These are phyloP conservation scores for Andricus curvator DNA, from an alignment of 2,888 invertebrate genomes.

Conservation along the genomic window DNA sequence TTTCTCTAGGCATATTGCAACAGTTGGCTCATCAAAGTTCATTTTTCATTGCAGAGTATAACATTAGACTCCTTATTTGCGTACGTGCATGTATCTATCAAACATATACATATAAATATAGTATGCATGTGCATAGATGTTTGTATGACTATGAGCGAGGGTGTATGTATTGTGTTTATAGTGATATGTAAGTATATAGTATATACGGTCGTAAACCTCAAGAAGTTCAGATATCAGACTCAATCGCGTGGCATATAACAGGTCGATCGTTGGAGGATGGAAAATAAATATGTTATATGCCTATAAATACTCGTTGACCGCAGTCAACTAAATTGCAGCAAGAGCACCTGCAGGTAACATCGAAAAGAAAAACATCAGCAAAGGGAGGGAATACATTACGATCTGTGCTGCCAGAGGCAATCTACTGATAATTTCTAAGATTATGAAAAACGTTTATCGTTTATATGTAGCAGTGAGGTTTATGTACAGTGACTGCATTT, in stretches of 20 bases:
- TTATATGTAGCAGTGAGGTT: background rate
- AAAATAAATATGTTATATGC: background rate
- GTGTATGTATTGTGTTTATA: too few relatives aligned
- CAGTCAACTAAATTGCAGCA: slow-evolving; percentile 17
- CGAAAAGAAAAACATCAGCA: background rate
- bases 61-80: slow-evolving; percentile 11
- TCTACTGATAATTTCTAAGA: background rate
- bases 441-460: background rate
- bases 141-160: too few relatives aligned
- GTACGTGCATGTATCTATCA: background rate
- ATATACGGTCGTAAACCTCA: background rate
- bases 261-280: slow-evolving; percentile 19
- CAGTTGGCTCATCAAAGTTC: slow-evolving; percentile 32
- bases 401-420: background rate
- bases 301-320: slow-evolving; percentile 26
- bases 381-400: background rate
- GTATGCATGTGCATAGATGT: background rate
- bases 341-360: slow-evolving; percentile 11
- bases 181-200: background rate
- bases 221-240: slow-evolving; percentile 20
- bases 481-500: background rate
- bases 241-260: slow-evolving; percentile 24
- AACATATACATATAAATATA: background rate
- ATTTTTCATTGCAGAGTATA: slow-evolving; percentile 19
- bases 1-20: slow-evolving; percentile 27